Conservation (phyloP, 1,140 invertebrate species). For the Palaemon carinicauda region DNA sequence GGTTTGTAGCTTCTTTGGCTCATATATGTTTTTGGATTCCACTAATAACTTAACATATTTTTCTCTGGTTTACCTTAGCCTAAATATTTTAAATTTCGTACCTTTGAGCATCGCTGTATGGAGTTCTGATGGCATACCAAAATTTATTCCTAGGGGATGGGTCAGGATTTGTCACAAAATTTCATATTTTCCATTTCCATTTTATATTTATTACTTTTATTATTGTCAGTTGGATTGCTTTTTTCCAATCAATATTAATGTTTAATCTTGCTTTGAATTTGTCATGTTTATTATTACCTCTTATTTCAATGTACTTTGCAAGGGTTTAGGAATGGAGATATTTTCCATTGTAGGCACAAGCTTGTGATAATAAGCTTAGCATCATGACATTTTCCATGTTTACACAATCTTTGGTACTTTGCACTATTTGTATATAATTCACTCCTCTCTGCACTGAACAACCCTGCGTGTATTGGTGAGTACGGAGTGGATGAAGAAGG, state of each 20-base stretch:
- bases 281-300: conserved; percentile 46
- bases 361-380: conserved; percentile 59
- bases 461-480: conserved; percentile 49
- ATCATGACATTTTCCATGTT: conserved; percentile 60
- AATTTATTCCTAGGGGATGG: conserved; percentile 47
- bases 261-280: conserved; percentile 56
- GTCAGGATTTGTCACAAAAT: conserved; percentile 54
- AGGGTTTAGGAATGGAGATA: conserved; percentile 56
- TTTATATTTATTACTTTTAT: not conserved
- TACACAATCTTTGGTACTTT: conserved; percentile 55
- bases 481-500: conserved; percentile 37
- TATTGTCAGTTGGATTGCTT: conserved; percentile 54
- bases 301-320: conserved; percentile 54
- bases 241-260: conserved; percentile 49
- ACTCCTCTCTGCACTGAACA: conserved; percentile 51
- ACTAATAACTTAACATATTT: conserved; percentile 56
- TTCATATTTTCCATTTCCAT: conserved; percentile 41
- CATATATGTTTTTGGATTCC: conserved; percentile 58
- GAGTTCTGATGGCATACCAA: conserved; percentile 43
- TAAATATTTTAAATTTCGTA: conserved; percentile 35
- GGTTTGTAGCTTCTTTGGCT: conserved; percentile 60
- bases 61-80: conserved; percentile 42
- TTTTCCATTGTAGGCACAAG: conserved; percentile 57
- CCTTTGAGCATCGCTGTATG: conserved; percentile 50
- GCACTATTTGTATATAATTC: conserved; percentile 58